A percentile compares a stretch with the other conserved stretches of the same genome.
phyloP scores from a whole-genome alignment of 2,888 invertebrate species.

The Melanchra persicariae region DNA sequence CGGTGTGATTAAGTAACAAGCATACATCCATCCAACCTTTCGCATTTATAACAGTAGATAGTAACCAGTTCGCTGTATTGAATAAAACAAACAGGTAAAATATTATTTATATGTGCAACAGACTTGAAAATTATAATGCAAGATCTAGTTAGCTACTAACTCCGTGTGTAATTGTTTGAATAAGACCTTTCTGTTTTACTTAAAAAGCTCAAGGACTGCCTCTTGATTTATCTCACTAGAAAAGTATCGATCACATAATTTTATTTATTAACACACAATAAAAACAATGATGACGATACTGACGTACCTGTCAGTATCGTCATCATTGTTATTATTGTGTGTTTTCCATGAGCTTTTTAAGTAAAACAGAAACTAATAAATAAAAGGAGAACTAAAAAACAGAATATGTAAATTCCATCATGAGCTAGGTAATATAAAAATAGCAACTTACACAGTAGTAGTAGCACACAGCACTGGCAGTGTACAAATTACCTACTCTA shows the following conservation, averaged over 20 bases:
- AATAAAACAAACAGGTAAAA: conserved; percentile 5
- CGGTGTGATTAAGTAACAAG: no score
- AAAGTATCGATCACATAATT: no score
- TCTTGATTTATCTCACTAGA: no score
- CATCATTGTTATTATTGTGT: no score
- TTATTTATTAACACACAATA: no score
- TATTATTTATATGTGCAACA: conserved; percentile 1
- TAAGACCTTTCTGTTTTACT: neutral
- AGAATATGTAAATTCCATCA: neutral
- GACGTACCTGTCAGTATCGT: no score
- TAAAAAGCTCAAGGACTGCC: no score
- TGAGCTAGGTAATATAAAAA: neutral
- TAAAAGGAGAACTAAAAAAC: neutral
- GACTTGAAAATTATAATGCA: conserved; percentile 17
- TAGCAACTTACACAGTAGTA: neutral
- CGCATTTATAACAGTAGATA: no score
- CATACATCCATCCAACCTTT: no score
- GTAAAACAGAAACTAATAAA: neutral
- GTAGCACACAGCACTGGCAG: neutral
- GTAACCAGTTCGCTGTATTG: no score
- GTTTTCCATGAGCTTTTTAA: neutral
- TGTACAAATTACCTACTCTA: conserved; percentile 18
- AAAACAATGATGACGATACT: no score
- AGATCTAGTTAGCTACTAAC: conserved; percentile 5
- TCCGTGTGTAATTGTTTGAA: neutral